Evolutionary conservation across 2,113 vertebrate genomes (phyloP).

Genomic region (Microcebus murinus): DNA sequence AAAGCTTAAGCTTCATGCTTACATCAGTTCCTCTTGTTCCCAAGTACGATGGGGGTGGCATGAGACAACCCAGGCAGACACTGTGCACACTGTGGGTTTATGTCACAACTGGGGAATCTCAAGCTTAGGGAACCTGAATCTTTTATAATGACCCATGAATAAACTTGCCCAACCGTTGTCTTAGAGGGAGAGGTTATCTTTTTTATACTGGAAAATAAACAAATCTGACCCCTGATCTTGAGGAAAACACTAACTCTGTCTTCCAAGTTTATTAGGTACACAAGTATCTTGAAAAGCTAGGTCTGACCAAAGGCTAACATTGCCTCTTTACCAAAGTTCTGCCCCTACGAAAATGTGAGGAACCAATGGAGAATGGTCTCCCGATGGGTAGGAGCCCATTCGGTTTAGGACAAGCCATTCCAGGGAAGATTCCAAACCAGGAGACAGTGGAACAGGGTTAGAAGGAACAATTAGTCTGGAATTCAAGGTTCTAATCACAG

Average conservation of each 20-base stretch:
- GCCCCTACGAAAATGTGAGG: not conserved
- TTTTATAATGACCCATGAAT: not conserved
- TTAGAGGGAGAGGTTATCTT: not conserved
- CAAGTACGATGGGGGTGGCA: accelerated
- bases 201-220: not conserved
- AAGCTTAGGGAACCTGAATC: not conserved
- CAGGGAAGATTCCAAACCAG: not conserved
- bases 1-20: not conserved
- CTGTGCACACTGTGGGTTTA: not conserved
- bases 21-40: not conserved
- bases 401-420: not conserved
- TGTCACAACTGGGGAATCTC: not conserved
- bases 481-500: not conserved
- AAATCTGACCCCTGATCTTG: not conserved
- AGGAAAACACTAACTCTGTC: not conserved
- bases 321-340: not conserved
- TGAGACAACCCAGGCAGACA: not conserved
- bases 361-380: not conserved
- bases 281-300: not conserved
- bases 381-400: not conserved
- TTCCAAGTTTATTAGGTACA: not conserved
- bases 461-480: not conserved
- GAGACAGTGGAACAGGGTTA: not conserved
- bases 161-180: not conserved
- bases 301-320: not conserved